Evolutionary conservation across 2,113 vertebrate genomes (phyloP).

Genomic region (Antennarius striatus): DNA sequence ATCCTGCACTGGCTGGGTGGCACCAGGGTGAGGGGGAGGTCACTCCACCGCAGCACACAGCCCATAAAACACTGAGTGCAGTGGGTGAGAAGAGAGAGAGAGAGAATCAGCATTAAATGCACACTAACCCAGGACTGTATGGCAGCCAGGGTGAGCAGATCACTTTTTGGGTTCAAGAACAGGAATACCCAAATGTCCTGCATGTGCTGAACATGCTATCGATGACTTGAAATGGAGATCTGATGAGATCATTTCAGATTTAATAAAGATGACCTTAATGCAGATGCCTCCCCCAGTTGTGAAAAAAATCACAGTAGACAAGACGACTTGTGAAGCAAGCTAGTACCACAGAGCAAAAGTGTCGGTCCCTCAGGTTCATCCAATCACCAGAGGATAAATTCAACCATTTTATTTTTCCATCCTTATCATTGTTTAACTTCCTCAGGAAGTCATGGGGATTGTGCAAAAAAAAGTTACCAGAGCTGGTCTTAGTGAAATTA

Average conservation of each 20-base stretch:
- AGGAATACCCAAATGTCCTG: constrained; percentile 29
- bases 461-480: background rate
- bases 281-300: background rate
- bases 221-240: constrained; percentile 12
- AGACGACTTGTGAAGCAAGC: constrained; percentile 16
- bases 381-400: constrained; percentile 5
- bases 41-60: constrained; percentile 80
- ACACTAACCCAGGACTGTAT: constrained; percentile 29
- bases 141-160: constrained; percentile 42
- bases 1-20: constrained; percentile 83
- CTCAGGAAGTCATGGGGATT: background rate
- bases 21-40: constrained; percentile 84
- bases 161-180: constrained; percentile 39
- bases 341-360: constrained; percentile 5
- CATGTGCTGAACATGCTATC: constrained; percentile 16
- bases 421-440: constrained; percentile 12
- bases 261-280: constrained; percentile 17
- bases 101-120: constrained; percentile 38
- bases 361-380: constrained; percentile 4
- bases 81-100: constrained; percentile 25
- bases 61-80: constrained; percentile 75
- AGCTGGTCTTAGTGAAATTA: background rate
- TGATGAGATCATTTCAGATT: constrained; percentile 37
- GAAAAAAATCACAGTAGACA: constrained; percentile 13
- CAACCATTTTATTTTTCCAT: constrained; percentile 19